Percentiles rank a stretch among this genome's conserved stretches.
phyloP scores from a whole-genome alignment of 2,113 vertebrate genomes.

The Trogon melanurus region DNA sequence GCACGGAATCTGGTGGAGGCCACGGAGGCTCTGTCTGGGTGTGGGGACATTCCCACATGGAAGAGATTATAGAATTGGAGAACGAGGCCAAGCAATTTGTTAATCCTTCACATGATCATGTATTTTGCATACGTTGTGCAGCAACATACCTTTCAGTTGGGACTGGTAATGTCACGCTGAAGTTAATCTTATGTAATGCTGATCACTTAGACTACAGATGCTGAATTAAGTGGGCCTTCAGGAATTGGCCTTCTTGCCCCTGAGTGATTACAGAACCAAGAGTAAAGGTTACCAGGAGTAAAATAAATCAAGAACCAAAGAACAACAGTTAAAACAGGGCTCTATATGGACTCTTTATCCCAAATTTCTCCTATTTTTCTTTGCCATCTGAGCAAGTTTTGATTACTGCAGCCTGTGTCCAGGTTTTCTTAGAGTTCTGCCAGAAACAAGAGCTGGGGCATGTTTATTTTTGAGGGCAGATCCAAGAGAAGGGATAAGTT shows the following conservation, averaged over 20 bases:
- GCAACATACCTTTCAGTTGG: conserved; percentile 37
- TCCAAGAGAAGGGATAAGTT: conserved; percentile 36
- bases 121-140: conserved; percentile 44
- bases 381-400: conserved; percentile 24
- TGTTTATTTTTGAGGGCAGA: conserved; percentile 44
- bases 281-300: neutral
- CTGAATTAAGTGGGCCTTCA: conserved; percentile 34
- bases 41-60: neutral
- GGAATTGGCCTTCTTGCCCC: conserved; percentile 20
- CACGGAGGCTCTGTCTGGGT: neutral
- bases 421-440: conserved; percentile 35
- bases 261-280: conserved; percentile 16
- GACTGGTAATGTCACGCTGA: neutral
- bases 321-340: neutral
- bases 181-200: conserved; percentile 18
- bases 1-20: neutral
- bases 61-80: conserved; percentile 24
- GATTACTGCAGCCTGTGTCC: neutral
- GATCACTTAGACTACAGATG: conserved; percentile 34
- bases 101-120: neutral
- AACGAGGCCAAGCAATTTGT: conserved; percentile 6
- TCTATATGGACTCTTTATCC: neutral
- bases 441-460: conserved; percentile 42
- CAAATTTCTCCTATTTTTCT: neutral
- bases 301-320: conserved; percentile 36